Percentiles rank a stretch among this genome's conserved stretches.
Conservation (phyloP, 2,888 invertebrate species). For the Lasioglossum zephyrum region DNA sequence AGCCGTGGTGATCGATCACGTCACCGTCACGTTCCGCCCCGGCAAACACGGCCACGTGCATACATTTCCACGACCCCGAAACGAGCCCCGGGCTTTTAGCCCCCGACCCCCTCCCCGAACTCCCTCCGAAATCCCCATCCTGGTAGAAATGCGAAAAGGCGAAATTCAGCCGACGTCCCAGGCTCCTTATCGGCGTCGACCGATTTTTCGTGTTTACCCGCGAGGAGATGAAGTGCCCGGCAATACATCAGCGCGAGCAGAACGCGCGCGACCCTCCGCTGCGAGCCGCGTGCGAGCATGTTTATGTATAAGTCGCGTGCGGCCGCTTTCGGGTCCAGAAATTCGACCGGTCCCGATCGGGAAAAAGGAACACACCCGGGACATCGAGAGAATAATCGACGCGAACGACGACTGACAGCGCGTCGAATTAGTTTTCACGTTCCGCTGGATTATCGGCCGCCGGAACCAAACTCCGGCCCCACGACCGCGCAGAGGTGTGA, state of each 20-base stretch:
- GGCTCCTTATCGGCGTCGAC: conserved; percentile 61
- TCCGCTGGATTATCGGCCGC: background rate
- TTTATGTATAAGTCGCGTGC: conserved; percentile 57
- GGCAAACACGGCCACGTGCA: conserved; percentile 64
- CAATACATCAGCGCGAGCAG: conserved; percentile 65
- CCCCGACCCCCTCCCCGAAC: background rate
- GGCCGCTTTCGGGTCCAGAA: conserved; percentile 38
- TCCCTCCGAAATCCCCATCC: background rate
- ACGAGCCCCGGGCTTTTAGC: conserved; percentile 46
- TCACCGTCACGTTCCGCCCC: conserved; percentile 60
- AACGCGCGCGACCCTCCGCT: conserved; percentile 28
- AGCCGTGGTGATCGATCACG: conserved; percentile 69
- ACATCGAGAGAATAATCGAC: conserved; percentile 8
- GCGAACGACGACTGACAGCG: background rate
- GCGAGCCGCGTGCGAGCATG: conserved; percentile 41
- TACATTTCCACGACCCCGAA: conserved; percentile 60
- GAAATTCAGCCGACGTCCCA: conserved; percentile 39
- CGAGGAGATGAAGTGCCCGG: conserved; percentile 69
- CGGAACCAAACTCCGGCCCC: background rate
- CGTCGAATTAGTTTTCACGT: conserved; percentile 20
- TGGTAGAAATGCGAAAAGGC: conserved; percentile 58
- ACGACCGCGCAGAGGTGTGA: background rate
- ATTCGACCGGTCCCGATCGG: conserved; percentile 6
- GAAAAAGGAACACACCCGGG: background rate
- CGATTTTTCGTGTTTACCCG: conserved; percentile 73